phyloP scores from a whole-genome alignment of 37 sponge, comb jelly and placozoan species.

The Spongilla lacustris region DNA sequence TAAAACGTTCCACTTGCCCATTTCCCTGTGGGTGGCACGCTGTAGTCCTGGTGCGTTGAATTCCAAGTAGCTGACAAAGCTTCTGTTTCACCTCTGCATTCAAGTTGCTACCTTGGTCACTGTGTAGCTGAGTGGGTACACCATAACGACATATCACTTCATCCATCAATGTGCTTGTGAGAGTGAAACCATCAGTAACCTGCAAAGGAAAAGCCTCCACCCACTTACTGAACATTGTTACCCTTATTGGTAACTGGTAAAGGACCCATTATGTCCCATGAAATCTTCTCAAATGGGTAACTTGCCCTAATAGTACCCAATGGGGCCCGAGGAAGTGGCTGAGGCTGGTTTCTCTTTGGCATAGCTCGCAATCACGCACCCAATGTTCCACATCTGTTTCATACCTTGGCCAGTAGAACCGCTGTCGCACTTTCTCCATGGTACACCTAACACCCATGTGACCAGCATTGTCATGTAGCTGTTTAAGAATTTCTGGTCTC shows the following conservation, averaged over 20 bases:
- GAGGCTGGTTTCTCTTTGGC: constrained; percentile 21
- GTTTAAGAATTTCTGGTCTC: constrained; percentile 1
- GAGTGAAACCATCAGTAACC: constrained; percentile 20
- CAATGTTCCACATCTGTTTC: constrained; percentile 12
- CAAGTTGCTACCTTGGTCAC: constrained; percentile 53
- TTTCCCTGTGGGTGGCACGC: constrained; percentile 36
- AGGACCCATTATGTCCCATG: constrained; percentile 50
- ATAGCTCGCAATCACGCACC: constrained; percentile 20
- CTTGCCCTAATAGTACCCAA: constrained; percentile 19
- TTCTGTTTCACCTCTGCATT: not conserved
- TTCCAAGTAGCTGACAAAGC: constrained; percentile 20
- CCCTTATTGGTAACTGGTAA: constrained; percentile 15
- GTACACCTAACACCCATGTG: not conserved
- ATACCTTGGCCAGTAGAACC: constrained; percentile 49
- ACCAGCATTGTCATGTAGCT: constrained; percentile 28
- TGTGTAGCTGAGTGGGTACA: constrained; percentile 28
- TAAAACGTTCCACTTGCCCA: constrained; percentile 28
- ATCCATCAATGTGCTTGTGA: constrained; percentile 33
- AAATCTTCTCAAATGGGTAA: constrained; percentile 26
- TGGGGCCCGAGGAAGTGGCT: constrained; percentile 7
- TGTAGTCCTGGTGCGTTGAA: constrained; percentile 19
- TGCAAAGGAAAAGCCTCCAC: constrained; percentile 18
- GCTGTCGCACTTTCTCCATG: constrained; percentile 16
- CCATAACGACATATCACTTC: constrained; percentile 45
- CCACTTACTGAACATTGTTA: constrained; percentile 23